Base-by-base conservation (phyloP, 2,888 invertebrate genomes). In the Cosmopolites sordidus region DNA sequence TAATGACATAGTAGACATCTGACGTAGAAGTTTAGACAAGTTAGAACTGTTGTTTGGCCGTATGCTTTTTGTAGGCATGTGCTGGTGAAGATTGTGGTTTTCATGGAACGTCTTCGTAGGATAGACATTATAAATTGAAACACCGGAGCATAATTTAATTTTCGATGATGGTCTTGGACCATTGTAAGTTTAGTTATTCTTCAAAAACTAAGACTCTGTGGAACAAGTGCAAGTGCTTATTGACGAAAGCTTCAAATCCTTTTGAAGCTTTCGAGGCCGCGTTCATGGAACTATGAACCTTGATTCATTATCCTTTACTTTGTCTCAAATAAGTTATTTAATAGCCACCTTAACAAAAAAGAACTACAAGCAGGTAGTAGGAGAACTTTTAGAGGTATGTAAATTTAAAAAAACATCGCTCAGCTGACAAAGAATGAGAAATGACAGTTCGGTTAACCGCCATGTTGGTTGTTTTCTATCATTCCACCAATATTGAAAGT, bases 321-420 rank as follows among this genome's bases (percentile, higher is more conserved):
- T 95, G 87, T 91, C 92, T 85, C 93, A 95, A 88, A 95, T 96
- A 82, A 90, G 89, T 88, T 89, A 89, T 86, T 89, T 94, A 80
- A 91, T 95, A 83, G 84, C 87, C 78, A 91, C 89, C 83, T 85
- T 95, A 81, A 92, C 83, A 77, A 95, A 94, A 85, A 93, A 92
- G 82, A 95, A 94, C 81, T 91, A 86, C 80, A 89, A 90, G 79
- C 87, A 90, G 76, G 89, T 87, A 75, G 85, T 86, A 77, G 86
- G 86, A 77, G 92, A 92, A 79, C 83, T 96, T 76, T 82, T 85
- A 73, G 85, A 90, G 83, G 95, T 95, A 78, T 85, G 88, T 79
- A 75, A 44, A 54, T 47, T 43, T 1, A 17, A 18, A 43, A 51
- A 47, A 37, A 46, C 48, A 47, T 47, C 18, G 14, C 33, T 33